These are phyloP conservation scores for Hylyphantes graminicola DNA, from an alignment of 1,140 invertebrate genomes.

Conservation along the genomic window DNA sequence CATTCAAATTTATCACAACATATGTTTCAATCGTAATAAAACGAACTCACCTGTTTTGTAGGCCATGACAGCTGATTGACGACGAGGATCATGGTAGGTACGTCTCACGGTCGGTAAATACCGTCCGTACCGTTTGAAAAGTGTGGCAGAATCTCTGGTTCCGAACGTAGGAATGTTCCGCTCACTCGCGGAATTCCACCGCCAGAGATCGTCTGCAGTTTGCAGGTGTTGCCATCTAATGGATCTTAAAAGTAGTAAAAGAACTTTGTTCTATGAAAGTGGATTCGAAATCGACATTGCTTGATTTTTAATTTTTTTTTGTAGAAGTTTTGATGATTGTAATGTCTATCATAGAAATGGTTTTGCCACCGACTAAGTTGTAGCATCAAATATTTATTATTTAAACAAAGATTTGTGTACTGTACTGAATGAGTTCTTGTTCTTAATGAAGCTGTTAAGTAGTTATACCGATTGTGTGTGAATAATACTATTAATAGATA, in stretches of 20 bases:
- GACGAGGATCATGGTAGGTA: constrained; percentile 4
- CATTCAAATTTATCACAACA: background rate
- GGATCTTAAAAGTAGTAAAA: background rate
- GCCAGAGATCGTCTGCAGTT: background rate
- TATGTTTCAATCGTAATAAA: constrained; percentile 3
- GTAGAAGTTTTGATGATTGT: too few species aligned
- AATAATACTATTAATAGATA: too few species aligned
- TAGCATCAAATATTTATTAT: too few species aligned
- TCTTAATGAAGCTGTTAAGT: too few species aligned
- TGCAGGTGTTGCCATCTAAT: constrained; percentile 34
- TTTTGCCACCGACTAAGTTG: too few species aligned
- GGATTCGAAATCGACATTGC: background rate
- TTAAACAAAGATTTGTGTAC: too few species aligned
- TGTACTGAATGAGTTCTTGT: too few species aligned
- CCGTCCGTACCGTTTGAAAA: constrained; percentile 9
- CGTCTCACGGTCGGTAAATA: background rate
- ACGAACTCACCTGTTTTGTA: constrained; percentile 4
- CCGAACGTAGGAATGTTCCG: constrained; percentile 47
- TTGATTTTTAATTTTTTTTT: background rate
- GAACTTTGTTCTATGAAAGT: background rate
- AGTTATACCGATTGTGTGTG: too few species aligned
- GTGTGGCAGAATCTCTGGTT: constrained; percentile 30
- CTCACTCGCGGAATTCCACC: constrained; percentile 11
- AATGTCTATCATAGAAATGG: too few species aligned
- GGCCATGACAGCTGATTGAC: background rate